Percentiles rank a stretch among this genome's conserved stretches.
Evolutionary conservation across 2,888 invertebrate species (phyloP).

Genomic region (Thereva nobilitata): DNA sequence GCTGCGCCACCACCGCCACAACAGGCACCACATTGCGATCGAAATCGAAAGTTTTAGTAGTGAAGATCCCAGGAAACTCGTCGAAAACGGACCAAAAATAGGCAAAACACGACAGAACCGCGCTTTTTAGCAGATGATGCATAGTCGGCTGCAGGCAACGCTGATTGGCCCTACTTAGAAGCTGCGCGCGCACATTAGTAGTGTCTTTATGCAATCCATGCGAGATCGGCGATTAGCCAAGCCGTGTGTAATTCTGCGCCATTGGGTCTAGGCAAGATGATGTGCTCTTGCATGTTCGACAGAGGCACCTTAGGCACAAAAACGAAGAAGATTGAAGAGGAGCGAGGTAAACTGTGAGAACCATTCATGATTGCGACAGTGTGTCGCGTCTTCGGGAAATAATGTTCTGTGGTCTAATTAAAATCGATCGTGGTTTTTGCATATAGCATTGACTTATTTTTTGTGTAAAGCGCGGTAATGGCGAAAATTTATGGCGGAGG

Average conservation of each 20-base stretch:
- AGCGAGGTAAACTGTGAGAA: no score
- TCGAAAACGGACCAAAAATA: background rate
- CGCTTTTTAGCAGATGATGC: background rate
- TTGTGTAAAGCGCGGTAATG: no score
- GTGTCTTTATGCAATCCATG: constrained; percentile 16
- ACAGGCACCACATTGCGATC: no score
- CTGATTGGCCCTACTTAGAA: background rate
- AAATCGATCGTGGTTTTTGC: background rate
- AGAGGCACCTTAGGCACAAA: background rate
- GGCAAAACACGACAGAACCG: background rate
- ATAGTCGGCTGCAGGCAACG: background rate
- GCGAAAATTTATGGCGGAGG: no score
- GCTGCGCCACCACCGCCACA: background rate
- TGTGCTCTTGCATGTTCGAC: constrained; percentile 7
- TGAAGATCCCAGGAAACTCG: no score
- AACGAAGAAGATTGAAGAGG: no score
- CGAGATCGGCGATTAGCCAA: constrained; percentile 14
- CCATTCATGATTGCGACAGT: no score
- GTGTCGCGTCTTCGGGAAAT: no score
- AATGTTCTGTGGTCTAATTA: background rate
- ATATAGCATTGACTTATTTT: background rate
- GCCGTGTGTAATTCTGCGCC: constrained; percentile 6
- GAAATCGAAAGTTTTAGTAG: no score
- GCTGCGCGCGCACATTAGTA: constrained; percentile 11
- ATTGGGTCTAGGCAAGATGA: constrained; percentile 18